Evolutionary conservation across 2,113 vertebrate genomes (phyloP).

Genomic region (Ceratotherium simum): DNA sequence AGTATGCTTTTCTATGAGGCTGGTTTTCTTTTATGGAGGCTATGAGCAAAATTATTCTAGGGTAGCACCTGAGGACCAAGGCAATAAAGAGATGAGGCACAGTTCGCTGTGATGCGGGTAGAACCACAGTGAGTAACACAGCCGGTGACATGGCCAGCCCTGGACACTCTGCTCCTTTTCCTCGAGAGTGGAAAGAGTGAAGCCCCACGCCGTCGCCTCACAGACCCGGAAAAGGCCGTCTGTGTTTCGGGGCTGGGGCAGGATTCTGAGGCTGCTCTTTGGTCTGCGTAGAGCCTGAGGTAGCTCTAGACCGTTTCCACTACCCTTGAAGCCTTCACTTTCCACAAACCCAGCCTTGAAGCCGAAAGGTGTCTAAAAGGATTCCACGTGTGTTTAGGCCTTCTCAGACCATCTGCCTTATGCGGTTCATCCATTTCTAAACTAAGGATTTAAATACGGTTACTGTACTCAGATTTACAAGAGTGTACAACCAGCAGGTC

Average conservation of each 20-base stretch:
- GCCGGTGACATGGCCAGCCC: not conserved
- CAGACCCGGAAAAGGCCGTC: not conserved
- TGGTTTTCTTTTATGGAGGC: slow-evolving; percentile 52
- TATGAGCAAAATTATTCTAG: slow-evolving; percentile 51
- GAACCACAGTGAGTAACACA: not conserved
- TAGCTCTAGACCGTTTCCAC: not conserved
- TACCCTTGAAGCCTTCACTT: not conserved
- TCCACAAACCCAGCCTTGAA: slow-evolving; percentile 22
- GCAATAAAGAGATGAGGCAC: slow-evolving; percentile 51
- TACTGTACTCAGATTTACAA: not conserved
- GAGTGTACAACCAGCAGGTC: slow-evolving; percentile 40
- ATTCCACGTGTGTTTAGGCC: slow-evolving; percentile 63
- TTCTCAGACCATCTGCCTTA: slow-evolving; percentile 68
- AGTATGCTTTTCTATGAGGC: not conserved
- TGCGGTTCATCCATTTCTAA: slow-evolving; percentile 57
- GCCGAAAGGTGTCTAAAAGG: not conserved
- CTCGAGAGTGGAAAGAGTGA: not conserved
- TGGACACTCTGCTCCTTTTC: not conserved
- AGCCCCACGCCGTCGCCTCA: not conserved
- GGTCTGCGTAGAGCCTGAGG: not conserved
- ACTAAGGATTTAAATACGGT: not conserved
- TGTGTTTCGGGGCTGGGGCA: not conserved
- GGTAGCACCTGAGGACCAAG: slow-evolving; percentile 52
- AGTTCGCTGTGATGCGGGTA: slow-evolving; percentile 15
- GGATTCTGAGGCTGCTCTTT: not conserved